phyloP scores from a whole-genome alignment of 2,888 invertebrate genomes.

The Napeogenes sylphis region DNA sequence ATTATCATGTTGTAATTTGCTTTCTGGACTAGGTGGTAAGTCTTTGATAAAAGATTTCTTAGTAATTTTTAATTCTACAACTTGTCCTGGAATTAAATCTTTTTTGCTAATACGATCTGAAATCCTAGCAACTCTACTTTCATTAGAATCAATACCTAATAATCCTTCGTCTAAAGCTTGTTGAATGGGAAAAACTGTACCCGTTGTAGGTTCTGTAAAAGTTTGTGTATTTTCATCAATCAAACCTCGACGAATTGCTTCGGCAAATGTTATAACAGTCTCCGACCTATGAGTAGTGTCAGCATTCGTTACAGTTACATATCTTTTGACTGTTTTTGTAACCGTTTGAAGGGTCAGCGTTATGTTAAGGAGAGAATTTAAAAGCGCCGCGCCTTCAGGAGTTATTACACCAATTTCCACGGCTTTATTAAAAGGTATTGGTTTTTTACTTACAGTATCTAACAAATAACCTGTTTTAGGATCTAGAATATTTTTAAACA shows the following conservation, averaged over 20 bases:
- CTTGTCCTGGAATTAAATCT: conserved; percentile 67
- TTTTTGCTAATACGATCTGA: conserved; percentile 61
- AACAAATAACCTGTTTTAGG: conserved; percentile 91
- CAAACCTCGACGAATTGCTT: conserved; percentile 86
- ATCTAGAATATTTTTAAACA: conserved; percentile 90
- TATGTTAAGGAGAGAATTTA: conserved; percentile 91
- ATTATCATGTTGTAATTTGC: conserved; percentile 70
- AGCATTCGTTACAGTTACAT: conserved; percentile 86
- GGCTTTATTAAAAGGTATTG: conserved; percentile 90
- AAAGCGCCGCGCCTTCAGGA: conserved; percentile 90
- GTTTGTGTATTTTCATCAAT: conserved; percentile 88
- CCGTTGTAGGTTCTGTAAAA: conserved; percentile 86
- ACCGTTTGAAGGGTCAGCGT: conserved; percentile 92
- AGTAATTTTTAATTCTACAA: conserved; percentile 73
- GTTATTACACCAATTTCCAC: conserved; percentile 90
- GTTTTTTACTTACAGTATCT: conserved; percentile 83
- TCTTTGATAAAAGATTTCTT: conserved; percentile 74
- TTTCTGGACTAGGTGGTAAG: conserved; percentile 65
- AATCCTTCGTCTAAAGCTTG: conserved; percentile 87
- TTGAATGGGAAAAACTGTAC: conserved; percentile 84
- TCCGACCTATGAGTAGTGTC: conserved; percentile 77
- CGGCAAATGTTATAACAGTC: conserved; percentile 84
- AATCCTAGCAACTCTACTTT: conserved; percentile 60
- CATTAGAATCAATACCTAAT: conserved; percentile 79
- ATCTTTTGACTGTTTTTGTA: conserved; percentile 88